Percentiles rank a stretch among this genome's conserved stretches.
phyloP scores from a whole-genome alignment of 2,888 invertebrate genomes.

The Cepaea hortensis region DNA sequence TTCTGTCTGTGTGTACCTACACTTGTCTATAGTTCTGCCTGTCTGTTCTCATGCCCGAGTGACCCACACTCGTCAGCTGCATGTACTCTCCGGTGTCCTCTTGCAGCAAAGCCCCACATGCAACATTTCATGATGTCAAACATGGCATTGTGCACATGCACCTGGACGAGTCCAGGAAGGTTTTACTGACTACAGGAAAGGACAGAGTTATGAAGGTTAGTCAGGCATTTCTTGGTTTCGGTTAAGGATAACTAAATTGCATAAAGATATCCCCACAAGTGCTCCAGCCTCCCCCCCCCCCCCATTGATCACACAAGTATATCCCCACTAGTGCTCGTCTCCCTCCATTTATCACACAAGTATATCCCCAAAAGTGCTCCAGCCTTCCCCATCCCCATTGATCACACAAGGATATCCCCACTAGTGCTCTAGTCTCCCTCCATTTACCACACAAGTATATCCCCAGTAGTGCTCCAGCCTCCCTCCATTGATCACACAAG shows the following conservation, averaged over 20 bases:
- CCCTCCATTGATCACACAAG: no score
- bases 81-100: not conserved
- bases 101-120: slow-evolving; percentile 89
- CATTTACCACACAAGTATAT: no score
- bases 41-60: not conserved
- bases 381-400: no score
- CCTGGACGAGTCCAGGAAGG: slow-evolving; percentile 90
- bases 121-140: slow-evolving; percentile 95
- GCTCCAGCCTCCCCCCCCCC: not conserved
- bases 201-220: slow-evolving; percentile 91
- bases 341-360: no score
- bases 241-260: not conserved
- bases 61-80: not conserved
- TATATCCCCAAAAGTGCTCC: not conserved
- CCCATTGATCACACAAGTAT: not conserved
- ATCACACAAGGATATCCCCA: no score
- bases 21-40: not conserved
- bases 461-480: no score
- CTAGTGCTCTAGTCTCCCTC: no score
- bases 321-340: no score
- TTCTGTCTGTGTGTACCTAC: not conserved
- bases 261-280: not conserved
- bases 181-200: slow-evolving; percentile 93
- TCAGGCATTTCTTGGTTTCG: not conserved
- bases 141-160: slow-evolving; percentile 92